Base-by-base conservation (phyloP, 2,888 invertebrate genomes). In the Lampropteryx suffumata region DNA sequence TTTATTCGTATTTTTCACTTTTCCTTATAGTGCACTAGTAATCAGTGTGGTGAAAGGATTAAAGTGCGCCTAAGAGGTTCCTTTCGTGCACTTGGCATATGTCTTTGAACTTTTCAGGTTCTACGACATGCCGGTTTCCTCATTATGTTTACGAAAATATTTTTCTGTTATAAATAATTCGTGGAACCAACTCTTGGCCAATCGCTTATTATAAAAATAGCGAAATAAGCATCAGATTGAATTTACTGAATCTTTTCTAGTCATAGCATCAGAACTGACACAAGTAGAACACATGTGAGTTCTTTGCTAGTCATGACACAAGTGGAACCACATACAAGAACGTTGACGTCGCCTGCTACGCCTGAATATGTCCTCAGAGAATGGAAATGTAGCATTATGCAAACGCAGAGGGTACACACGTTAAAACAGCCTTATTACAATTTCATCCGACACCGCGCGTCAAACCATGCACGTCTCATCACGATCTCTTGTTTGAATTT, bases 401-500 rank as follows among this genome's bases (percentile, higher is more conserved):
- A 53, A 53, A 39, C 48, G 40, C 42, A 27, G 30, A 37, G 35
- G 41, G 30, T 39, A 40, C 60, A 59, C 53, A 66, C 51, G 46
- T 48, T 42, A 44, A 49, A 54, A 40, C 53, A 37, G 43, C 58
- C 66, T 65, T 64, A 69, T 72, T 72, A 69, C 62, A 69, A 65
- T 72, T 72, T 72, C 71, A 69, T 69, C 47, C 58, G 40, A 56
- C 62, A 57, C 50, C 35, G 48, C 60, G 37, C 50, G 46, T 57
- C 54, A 54, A 55, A 47, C 54, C 32, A 4, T 39, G 36, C 41
- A 41, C 50, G 45, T 46, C 55, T 55, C 55, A 50, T 59, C 55
- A 57, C 45, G 57, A 41, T 41, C 34, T 52, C n/a, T 50, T 53
- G 49, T 58, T 57, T 51, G 52, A 57, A 51, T 53, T 50, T 59